Evolutionary conservation across 2,797 vertebrate species (phyloP).

Genomic region (Eurystomus glaucurus): DNA sequence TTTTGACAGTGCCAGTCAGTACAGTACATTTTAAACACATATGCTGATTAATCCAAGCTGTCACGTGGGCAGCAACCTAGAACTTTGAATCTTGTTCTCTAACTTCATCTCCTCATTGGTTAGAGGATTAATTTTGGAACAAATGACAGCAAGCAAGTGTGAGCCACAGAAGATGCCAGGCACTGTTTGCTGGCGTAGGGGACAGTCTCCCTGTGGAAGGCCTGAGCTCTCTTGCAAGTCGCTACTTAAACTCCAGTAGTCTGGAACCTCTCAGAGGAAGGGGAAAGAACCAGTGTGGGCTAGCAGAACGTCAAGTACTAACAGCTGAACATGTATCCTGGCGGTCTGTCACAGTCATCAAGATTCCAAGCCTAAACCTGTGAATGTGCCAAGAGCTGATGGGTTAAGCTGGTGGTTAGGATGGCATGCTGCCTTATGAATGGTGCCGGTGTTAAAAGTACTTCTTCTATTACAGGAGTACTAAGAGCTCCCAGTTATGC

Average conservation of each 20-base stretch:
- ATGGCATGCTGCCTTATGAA: background rate
- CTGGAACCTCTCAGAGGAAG: background rate
- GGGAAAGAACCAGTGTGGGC: background rate
- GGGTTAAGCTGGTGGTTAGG: background rate
- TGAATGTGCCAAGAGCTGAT: background rate
- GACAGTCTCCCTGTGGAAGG: background rate
- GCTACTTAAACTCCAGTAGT: background rate
- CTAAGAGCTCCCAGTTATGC: background rate
- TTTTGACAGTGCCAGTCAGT: background rate
- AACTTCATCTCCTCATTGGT: background rate
- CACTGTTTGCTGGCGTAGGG: background rate
- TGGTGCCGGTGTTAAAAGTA: background rate
- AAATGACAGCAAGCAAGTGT: background rate
- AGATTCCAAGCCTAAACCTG: background rate
- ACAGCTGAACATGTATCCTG: background rate
- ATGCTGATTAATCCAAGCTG: background rate
- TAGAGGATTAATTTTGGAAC: background rate
- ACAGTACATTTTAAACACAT: background rate
- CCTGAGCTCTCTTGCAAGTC: background rate
- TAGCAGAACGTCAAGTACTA: background rate
- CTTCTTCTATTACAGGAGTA: background rate
- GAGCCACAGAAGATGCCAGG: background rate
- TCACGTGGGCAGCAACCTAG: background rate
- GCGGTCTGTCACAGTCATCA: background rate
- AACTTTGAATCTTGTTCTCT: background rate